These are phyloP conservation scores for Pseudomyrmex dendroicus DNA, from an alignment of 1,140 invertebrate species.

Conservation along the genomic window DNA sequence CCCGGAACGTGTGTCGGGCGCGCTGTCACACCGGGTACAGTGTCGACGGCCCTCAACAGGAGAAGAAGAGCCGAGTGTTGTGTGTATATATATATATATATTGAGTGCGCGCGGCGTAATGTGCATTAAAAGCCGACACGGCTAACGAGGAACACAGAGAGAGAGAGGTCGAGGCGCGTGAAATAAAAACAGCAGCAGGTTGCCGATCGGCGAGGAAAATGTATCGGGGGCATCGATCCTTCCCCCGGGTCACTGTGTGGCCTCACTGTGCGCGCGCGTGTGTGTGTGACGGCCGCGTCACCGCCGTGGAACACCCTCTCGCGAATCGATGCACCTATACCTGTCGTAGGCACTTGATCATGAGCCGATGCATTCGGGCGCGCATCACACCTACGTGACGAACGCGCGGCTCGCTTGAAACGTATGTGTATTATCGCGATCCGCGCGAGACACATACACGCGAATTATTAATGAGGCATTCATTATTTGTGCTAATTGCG, in stretches of 20 bases:
- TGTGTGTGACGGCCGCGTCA: slow-evolving; percentile 42
- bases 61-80: too few species aligned
- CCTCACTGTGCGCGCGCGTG: slow-evolving; percentile 65
- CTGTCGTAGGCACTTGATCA: not conserved
- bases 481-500: not conserved
- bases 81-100: too few species aligned
- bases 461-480: not conserved
- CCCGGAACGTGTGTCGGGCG: not conserved
- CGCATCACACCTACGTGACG: not conserved
- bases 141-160: slow-evolving; percentile 55
- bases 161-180: slow-evolving; percentile 49
- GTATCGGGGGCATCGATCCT: slow-evolving; percentile 84
- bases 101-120: slow-evolving; percentile 51
- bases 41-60: slow-evolving; percentile 42
- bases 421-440: not conserved
- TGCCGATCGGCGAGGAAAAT: slow-evolving; percentile 61
- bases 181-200: slow-evolving; percentile 61
- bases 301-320: not conserved
- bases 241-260: slow-evolving; percentile 76
- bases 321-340: slow-evolving; percentile 42
- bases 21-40: not conserved
- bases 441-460: too few species aligned
- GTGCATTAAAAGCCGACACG: slow-evolving; percentile 47
- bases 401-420: slow-evolving; percentile 9
- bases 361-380: slow-evolving; percentile 36